Percentiles rank a stretch among this genome's conserved stretches.
phyloP scores from a whole-genome alignment of 2,113 vertebrate genomes.

The Dipodomys stephensi region DNA sequence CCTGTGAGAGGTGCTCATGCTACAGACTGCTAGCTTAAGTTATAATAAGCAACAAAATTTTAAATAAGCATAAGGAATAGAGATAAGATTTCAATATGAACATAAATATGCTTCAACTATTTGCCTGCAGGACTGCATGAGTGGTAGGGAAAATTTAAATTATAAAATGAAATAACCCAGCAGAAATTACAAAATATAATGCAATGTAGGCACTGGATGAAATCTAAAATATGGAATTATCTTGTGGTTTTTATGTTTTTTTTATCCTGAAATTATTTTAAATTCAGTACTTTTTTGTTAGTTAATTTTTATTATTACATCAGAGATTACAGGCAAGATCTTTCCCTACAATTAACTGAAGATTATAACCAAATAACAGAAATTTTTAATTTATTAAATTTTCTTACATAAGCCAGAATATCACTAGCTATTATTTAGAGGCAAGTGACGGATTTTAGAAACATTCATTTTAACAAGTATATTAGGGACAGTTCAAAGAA shows the following conservation, averaged over 20 bases:
- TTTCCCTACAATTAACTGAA: neutral
- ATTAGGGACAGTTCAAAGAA: conserved; percentile 68
- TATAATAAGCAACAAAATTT: neutral
- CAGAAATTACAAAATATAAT: neutral
- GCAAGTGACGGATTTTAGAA: conserved; percentile 72
- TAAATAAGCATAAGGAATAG: neutral
- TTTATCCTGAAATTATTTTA: neutral
- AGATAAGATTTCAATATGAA: neutral
- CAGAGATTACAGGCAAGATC: neutral
- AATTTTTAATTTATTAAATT: neutral
- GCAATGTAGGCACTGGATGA: neutral
- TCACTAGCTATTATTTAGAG: neutral
- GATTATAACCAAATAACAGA: neutral
- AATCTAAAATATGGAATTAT: neutral
- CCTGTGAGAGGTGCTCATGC: neutral
- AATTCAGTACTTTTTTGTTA: neutral
- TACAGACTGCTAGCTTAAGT: neutral
- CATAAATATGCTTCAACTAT: neutral
- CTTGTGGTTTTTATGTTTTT: neutral
- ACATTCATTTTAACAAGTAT: conserved; percentile 69
- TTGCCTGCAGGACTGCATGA: neutral
- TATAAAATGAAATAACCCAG: neutral
- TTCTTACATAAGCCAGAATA: conserved; percentile 31
- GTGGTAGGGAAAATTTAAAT: neutral
- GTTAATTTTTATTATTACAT: neutral